These are phyloP conservation scores for Busseola fusca DNA, from an alignment of 2,888 invertebrate species.

Conservation along the genomic window DNA sequence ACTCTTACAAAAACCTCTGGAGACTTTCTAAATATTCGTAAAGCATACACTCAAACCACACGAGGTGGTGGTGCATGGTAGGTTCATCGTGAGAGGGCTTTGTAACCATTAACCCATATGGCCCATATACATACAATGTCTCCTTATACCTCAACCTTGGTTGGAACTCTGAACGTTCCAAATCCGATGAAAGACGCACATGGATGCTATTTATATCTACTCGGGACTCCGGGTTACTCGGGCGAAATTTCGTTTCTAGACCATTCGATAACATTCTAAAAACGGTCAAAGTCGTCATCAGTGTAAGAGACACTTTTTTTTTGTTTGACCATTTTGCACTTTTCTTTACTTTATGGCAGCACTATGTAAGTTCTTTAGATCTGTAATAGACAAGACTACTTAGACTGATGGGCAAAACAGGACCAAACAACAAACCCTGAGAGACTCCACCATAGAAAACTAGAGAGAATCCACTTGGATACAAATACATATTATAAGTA, in stretches of 20 bases:
- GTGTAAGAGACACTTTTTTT: not conserved
- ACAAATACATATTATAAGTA: not conserved
- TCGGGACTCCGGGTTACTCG: not conserved
- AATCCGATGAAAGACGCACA: constrained; percentile 1
- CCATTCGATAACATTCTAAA: constrained; percentile 14
- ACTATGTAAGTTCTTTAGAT: not conserved
- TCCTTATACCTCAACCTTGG: not conserved
- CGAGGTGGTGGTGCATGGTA: not conserved
- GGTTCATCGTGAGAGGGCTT: not conserved
- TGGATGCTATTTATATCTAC: constrained; percentile 27
- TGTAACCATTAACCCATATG: not conserved
- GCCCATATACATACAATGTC: not conserved
- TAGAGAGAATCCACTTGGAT: not conserved
- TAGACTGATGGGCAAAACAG: not conserved
- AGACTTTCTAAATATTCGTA: too few species aligned
- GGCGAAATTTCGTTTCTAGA: constrained; percentile 2
- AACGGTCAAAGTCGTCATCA: constrained; percentile 2
- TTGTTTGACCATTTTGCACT: not conserved
- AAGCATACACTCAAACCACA: not conserved
- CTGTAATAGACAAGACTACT: not conserved
- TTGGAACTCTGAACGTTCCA: not conserved
- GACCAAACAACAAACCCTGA: not conserved
- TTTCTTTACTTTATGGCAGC: not conserved
- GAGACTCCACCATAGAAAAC: not conserved
- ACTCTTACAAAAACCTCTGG: too few species aligned